Percentiles rank a stretch among this genome's conserved stretches.
These are phyloP conservation scores for Gymnodraco acuticeps DNA, from an alignment of 2,797 vertebrate species.

Conservation along the genomic window DNA sequence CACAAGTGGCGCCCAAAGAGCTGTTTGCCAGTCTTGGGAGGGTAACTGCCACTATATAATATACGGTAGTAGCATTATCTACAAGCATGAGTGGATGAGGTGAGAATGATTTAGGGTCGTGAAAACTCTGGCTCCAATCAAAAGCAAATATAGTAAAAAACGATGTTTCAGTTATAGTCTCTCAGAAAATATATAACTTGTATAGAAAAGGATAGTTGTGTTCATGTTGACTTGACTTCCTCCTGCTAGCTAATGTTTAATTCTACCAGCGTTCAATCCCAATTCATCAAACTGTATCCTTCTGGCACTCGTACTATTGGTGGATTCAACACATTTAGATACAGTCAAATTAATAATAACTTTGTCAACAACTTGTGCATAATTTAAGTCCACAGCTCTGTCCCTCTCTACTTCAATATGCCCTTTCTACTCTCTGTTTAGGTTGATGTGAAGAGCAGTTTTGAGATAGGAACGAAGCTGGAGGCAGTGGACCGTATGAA, in stretches of 20 bases:
- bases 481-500: constrained; percentile 99
- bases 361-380: neutral
- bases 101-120: constrained; percentile 17
- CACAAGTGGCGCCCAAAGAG: constrained; percentile 94
- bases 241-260: constrained; percentile 4
- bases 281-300: neutral
- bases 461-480: constrained; percentile 96
- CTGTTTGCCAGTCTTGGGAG: constrained; percentile 90
- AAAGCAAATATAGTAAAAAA: neutral
- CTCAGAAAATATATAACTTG: neutral
- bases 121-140: neutral
- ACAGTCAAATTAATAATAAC: neutral
- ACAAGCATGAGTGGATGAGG: constrained; percentile 27
- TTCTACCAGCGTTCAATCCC: neutral
- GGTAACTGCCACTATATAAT: constrained; percentile 78
- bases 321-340: neutral
- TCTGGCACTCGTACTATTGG: neutral
- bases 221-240: neutral
- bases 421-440: constrained; percentile 64
- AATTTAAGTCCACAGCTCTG: neutral
- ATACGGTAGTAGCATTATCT: constrained; percentile 22
- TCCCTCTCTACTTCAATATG: constrained; percentile 8
- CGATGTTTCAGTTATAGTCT: neutral
- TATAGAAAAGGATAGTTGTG: neutral
- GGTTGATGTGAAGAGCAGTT: constrained; percentile 88